Evolutionary conservation across 2,888 invertebrate genomes (phyloP), one percentile per base, ranked within the genome.

Genomic region (Spisula solida): DNA sequence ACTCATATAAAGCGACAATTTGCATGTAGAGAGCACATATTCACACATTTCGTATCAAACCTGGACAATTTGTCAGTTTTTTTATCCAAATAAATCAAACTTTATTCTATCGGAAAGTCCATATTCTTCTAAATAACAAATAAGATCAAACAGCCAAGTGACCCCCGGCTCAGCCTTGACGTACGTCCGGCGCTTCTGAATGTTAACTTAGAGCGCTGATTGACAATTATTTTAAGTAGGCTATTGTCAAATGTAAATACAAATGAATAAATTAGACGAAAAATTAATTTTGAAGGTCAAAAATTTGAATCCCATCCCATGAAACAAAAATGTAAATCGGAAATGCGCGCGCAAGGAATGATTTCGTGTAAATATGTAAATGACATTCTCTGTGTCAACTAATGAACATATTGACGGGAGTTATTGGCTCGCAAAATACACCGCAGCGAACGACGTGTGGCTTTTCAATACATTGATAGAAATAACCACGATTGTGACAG

Each of bases 201-300:
- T 78, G 56, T 85, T 41, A 79, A 56, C 12, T 41, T 75, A 51
- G 51, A 79, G 48, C 29, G 75, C 47, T 91, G 91, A 91, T 91
- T 91, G 91, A 91, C 91, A 91, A 87, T 80, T n/a, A 48, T 51
- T 20, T 79, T 81, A 78, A 80, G 75, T 85, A 60, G 83, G 82
- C 83, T 85, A 47, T 92, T 89, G 91, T 90, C 41, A 80, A 86
- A 81, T 87, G 82, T 87, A 82, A 82, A 88, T 80, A 88, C 56
- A 90, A 88, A 92, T 89, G 92, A 92, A 92, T 91, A 92, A 92
- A 92, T 92, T 92, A 91, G 89, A 47, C 78, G 88, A 91, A 90
- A 92, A 91, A 91, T 92, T 92, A 91, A 92, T 92, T 92, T 92
- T 86, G 47, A 81, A 89, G 83, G 87, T 89, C 70, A 78, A 41